Evolutionary conservation across 35 echinoderm and acorn worm species (phyloP), one percentile per base, ranked within the genome.

Genomic region (Strongylocentrotus purpuratus): DNA sequence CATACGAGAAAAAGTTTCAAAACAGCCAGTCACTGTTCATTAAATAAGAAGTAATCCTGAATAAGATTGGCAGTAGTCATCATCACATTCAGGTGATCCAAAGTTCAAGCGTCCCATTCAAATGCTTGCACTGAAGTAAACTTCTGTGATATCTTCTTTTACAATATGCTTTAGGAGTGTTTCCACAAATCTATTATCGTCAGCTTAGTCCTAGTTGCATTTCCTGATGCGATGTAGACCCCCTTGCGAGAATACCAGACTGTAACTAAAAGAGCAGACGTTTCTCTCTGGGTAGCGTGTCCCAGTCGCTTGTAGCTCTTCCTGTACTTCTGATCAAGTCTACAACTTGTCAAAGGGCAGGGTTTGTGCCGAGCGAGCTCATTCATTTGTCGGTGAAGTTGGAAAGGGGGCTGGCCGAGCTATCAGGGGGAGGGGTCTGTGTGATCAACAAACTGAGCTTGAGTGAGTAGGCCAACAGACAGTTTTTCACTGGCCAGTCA

Each of bases 111-210:
- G 28, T 78, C 65, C 65, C 65, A 78, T 78, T 70, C 20, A n/a
- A 78, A 78, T 78, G 7, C 20, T 28, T 28, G 1, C 65, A 78
- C 65, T 18, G 20, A 18, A 78, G 20, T n/a, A 78, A 78, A n/a
- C 20, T 41, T 78, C 20, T 28, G 20, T 78, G 25, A 28, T 78
- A 28, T 78, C 65, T 89, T 33, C 87, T 45, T 33, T 46, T 20
- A 89, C 45, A 13, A 89, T 89, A 89, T 35, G 32, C 87, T 46
- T 28, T 17, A 5, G 45, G 87, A 89, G 87, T 46, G 20, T 33
- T 89, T 32, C 32, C 87, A 89, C 31, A 45, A 78, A 31, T 89
- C 12, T 46, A 32, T 89, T 89, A 89, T 89, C 87, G 87, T 88
- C 87, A 33, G 32, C 32, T 15, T 12, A 89, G 33, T 45, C 45